A percentile compares a stretch with the other conserved stretches of the same genome.
These are phyloP conservation scores for Mus pahari DNA, from an alignment of 2,113 vertebrate species.

Conservation along the genomic window DNA sequence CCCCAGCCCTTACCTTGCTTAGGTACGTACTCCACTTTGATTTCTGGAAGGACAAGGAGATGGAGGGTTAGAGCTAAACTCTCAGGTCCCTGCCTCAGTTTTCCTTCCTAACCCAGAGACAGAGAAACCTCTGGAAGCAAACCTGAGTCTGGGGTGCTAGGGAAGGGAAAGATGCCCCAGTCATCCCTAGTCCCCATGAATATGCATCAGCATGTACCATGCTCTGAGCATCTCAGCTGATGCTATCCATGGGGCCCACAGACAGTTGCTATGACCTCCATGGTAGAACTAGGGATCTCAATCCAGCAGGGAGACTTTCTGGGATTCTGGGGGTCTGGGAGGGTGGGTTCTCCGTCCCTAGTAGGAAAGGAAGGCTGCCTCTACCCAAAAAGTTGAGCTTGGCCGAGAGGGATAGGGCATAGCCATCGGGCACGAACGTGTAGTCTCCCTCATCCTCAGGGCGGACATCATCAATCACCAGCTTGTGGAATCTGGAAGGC, in stretches of 20 bases:
- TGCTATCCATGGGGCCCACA: not conserved
- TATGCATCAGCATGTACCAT: rapidly evolving
- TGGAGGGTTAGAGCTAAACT: not conserved
- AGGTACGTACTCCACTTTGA: conserved; percentile 95
- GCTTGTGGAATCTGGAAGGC: conserved; percentile 89
- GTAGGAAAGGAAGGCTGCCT: not conserved
- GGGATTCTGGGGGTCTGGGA: not conserved
- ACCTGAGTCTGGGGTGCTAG: not conserved
- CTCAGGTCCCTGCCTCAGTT: not conserved
- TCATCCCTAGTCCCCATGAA: not conserved
- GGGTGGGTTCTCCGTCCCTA: not conserved
- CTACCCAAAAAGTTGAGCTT: conserved; percentile 96
- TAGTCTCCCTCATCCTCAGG: conserved; percentile 93
- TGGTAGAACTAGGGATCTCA: not conserved
- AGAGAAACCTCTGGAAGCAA: not conserved
- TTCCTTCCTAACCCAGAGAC: not conserved
- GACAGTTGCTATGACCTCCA: not conserved
- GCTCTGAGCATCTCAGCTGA: not conserved
- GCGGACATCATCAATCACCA: conserved; percentile 91
- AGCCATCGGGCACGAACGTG: conserved; percentile 93
- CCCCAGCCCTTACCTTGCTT: conserved; percentile 88
- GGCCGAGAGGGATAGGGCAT: conserved; percentile 91
- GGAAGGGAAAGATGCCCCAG: too few species aligned
- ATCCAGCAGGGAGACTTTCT: too few species aligned
- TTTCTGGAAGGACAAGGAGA: conserved; percentile 87